Evolutionary conservation across 2,888 invertebrate species (phyloP), one percentile per base, ranked within the genome.

Genomic region (Caenorhabditis sp.): DNA sequence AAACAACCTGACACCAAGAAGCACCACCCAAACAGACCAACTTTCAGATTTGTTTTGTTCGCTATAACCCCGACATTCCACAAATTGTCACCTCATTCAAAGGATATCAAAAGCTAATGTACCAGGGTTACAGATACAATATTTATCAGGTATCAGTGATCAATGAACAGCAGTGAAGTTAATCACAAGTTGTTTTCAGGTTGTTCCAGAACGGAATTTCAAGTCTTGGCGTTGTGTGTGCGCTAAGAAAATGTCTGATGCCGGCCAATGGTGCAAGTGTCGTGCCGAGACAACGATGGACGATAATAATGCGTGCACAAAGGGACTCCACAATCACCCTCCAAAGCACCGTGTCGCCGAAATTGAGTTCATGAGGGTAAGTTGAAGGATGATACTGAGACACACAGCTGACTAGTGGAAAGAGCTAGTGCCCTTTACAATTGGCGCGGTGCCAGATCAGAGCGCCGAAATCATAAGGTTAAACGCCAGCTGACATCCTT

Each of bases 171-270:
- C 15, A 47, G 22, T 69, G 50, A 28, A 24, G 32, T 37, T 51
- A 58, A 60, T 77, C 72, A 55, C 44, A 68, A 26, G 64, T 79
- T 58, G 55, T 85, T 74, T 85, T 72, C 79, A 87, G 86, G 85
- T 86, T 24, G 79, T 82, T 28, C 87, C 86, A 22, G 88, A 88
- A n/a, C 72, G 84, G 22, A 83, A 88, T 56, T 87, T 89, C 81
- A 87, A 88, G 74, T 91, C 90, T 13, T 90, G 90, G 90, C 86
- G 90, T 11, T 90, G 90, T 70, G 90, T 91, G 2, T 90, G 90
- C 70, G 90, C 90, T 44, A 90, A 90, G 86, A 90, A 90, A 67
- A 87, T 91, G 87, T 87, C 88, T 47, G 88, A 88, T 53, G 77
- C 83, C 32, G 87, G 87, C 5, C 84, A 87, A 44, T 88, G 88